Conservation (phyloP, 2,113 vertebrate genomes). For the Anarrhichthys ocellatus region DNA sequence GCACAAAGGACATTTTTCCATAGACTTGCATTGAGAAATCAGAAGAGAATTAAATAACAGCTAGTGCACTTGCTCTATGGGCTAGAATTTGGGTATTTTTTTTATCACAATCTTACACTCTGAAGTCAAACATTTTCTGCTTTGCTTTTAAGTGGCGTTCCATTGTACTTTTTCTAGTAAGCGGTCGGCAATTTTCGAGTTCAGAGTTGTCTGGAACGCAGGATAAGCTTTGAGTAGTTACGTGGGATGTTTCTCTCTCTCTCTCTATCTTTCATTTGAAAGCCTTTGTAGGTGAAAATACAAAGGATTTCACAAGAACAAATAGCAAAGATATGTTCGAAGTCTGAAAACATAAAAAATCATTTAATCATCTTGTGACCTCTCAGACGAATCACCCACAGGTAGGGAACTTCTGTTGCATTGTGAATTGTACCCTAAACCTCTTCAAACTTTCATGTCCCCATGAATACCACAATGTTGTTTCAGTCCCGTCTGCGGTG, state of each 20-base stretch:
- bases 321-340: neutral
- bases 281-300: neutral
- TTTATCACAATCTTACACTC: neutral
- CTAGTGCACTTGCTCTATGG: neutral
- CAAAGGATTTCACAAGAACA: neutral
- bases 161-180: neutral
- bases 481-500: conserved; percentile 48
- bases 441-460: conserved; percentile 16
- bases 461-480: conserved; percentile 42
- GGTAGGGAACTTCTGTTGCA: neutral
- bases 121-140: neutral
- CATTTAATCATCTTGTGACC: neutral
- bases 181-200: neutral
- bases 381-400: neutral
- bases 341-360: neutral
- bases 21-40: neutral
- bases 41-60: too few relatives aligned
- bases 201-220: neutral
- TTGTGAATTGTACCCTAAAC: neutral
- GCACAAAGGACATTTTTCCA: neutral
- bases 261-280: neutral
- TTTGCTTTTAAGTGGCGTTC: neutral
- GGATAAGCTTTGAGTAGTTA: neutral
- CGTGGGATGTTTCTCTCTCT: neutral
- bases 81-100: neutral